These are phyloP conservation scores for Acanthosepion lycidas DNA, from an alignment of 2,888 invertebrate genomes.

Conservation along the genomic window DNA sequence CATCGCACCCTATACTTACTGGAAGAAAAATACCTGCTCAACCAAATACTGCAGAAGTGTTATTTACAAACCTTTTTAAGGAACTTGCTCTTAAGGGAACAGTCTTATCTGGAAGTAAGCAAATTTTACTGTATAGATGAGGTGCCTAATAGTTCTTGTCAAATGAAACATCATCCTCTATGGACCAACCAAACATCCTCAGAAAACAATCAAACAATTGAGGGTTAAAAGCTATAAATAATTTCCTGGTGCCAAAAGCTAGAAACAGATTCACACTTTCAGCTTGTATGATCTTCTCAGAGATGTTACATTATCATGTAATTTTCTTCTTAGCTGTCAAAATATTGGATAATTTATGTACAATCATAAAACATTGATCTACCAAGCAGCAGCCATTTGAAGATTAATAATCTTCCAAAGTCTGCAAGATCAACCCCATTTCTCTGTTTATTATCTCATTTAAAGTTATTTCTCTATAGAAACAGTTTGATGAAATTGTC, in stretches of 20 bases:
- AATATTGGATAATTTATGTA: neutral
- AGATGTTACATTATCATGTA: conserved; percentile 6
- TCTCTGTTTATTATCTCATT: neutral
- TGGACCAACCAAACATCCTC: neutral
- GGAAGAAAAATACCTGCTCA: neutral
- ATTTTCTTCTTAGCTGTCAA: neutral
- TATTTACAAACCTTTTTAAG: neutral
- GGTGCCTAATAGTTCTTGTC: neutral
- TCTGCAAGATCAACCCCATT: neutral
- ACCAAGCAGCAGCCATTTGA: neutral
- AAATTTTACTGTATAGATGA: neutral
- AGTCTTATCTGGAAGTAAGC: neutral
- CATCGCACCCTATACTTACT: too few species aligned
- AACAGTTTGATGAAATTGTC: too few species aligned
- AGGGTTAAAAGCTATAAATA: conserved; percentile 8
- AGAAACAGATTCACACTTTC: conserved; percentile 33
- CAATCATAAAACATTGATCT: neutral
- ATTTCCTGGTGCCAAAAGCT: neutral
- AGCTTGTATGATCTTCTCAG: neutral
- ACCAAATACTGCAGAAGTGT: neutral
- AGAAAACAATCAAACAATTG: neutral
- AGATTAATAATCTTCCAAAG: neutral
- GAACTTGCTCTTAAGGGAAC: neutral
- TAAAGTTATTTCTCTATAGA: neutral
- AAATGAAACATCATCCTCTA: neutral